Evolutionary conservation across 2,888 invertebrate species (phyloP), one percentile per base, ranked within the genome.

Genomic region (Brachycybe producta): DNA sequence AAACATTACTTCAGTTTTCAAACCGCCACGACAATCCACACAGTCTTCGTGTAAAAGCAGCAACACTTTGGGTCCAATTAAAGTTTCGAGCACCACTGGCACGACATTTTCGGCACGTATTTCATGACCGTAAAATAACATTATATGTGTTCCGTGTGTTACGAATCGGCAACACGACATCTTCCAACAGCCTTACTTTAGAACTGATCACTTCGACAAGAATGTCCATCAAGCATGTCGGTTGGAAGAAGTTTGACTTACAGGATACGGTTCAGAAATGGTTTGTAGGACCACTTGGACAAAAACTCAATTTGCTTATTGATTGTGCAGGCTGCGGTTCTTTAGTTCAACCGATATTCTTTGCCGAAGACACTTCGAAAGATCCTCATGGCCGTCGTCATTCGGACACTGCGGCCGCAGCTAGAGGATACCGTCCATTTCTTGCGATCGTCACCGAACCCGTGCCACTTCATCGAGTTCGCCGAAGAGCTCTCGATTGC

Each of bases 191-290:
- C 28, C 43, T 49, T 36, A 53, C 46, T 47, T 73, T 77, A 47
- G 72, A 74, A 63, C 65, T 79, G 65, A 67, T 74, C 57, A 70
- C 73, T 36, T 73, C 75, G 7, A 68, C 72, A 53, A 63, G 70
- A 44, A 71, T 81, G 59, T 73, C 79, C 63, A 73, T 78, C 50
- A 73, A 76, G 43, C 73, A 76, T 55, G 73, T 81, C 56, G 87
- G 84, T 43, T 90, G 90, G 90, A 83, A 84, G 67, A 83, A 84
- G 61, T 74, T 90, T 59, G 85, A 90, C 70, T 74, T 90, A 59
- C 85, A 86, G 55, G 71, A 73, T 53, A 81, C 81, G 43, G 84
- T 84, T 52, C 77, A 78, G 58, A 73, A 75, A 58, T 88, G 87
- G 87, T 78, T 63, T 34, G 55, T 54, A 36, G 57, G 56, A n/a